Evolutionary conservation across 2,797 vertebrate genomes (phyloP), one percentile per base, ranked within the genome.

Genomic region (Clamator glandarius): DNA sequence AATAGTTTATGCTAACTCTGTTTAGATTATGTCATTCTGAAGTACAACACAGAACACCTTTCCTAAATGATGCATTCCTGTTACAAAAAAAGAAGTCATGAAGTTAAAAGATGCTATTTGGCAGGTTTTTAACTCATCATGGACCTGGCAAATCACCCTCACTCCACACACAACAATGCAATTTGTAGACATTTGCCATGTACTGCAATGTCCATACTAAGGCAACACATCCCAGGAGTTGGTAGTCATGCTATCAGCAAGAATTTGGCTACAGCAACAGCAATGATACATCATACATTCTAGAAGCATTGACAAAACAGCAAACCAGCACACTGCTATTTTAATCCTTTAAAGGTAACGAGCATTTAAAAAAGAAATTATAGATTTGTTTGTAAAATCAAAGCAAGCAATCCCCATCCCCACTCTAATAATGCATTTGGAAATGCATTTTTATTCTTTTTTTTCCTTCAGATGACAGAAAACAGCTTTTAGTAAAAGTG

Each of bases 251-350:
- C 89, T 97, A 97, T 97, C 97, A 94, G 94, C 92, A 97, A 97
- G 94, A 97, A 98, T 96, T 97, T 97, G 97, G 97, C 97, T 96
- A 97, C 92, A 94, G 89, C 96, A 95, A 84, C 82, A 88, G 85
- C 86, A 92, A 81, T 98, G 97, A 98, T 97, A 97, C 97, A 97
- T 98, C 95, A 93, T 29, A 87, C 93, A 95, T 97, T 97, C 97
- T 95, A 96, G 93, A 96, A 96, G 94, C 87, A 91, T 72, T 91
- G 90, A 84, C 9, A 7, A 96, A 95, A 95, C 75, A 95, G 93
- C 93, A 97, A 96, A 97, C 93, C 89, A 97, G 93, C 91, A 90
- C 62, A 66, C 46, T 82, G 41, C 85, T 97, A 94, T 97, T 98
- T 97, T 95, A 97, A 97, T 97, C 93, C 91, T 92, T 90, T 58